Base-by-base conservation (phyloP, 1,140 invertebrate species). In the Drosophila kohkoa region DNA sequence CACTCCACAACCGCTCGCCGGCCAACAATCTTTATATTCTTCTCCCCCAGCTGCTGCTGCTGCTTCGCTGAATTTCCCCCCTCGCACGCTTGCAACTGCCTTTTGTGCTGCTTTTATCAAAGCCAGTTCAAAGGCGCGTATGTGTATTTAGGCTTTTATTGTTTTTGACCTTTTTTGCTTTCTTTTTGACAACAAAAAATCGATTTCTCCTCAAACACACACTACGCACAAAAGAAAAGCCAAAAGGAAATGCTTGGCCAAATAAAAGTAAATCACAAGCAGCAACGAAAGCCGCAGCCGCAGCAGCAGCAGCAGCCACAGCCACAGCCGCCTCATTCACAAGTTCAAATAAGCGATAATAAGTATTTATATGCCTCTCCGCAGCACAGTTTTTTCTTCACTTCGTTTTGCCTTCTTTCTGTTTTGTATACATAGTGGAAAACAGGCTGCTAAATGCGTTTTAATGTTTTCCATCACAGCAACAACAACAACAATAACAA, bases 261-360 rank as follows among this genome's bases (percentile, higher is more conserved):
- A 81, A 86, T 79, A 76, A 86, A 86, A 86, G 78, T 86, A 87
- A 81, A 86, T 86, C 82, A 87, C 60, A 81, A 68, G 60, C 54
- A 69, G 54, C 30, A 5, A 32, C 20, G 20, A 25, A 25, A 25
- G 20, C 20, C 20, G 3, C 20, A 25, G 20, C 20, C 20, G 20
- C 20, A 20, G 20, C 35, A 57, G 65, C 75, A 65, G 69, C 65
- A 15, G 25, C 62, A 41, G 45, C 46, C 16, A 45, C 57, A 7
- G 16, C 55, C 55, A 51, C 48, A 13, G 45, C 43, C 6, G 72
- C 75, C 70, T 59, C 85, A 81, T 79, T 81, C 79, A 60, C 85
- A 89, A 89, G 85, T 89, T 89, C 85, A 85, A 89, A 90, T 89
- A 89, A 89, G 86, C 85, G 85, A 89, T 89, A 89, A 90, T 89